phyloP scores from a whole-genome alignment of 2,113 vertebrate genomes.

The Corythornis cristatus region DNA sequence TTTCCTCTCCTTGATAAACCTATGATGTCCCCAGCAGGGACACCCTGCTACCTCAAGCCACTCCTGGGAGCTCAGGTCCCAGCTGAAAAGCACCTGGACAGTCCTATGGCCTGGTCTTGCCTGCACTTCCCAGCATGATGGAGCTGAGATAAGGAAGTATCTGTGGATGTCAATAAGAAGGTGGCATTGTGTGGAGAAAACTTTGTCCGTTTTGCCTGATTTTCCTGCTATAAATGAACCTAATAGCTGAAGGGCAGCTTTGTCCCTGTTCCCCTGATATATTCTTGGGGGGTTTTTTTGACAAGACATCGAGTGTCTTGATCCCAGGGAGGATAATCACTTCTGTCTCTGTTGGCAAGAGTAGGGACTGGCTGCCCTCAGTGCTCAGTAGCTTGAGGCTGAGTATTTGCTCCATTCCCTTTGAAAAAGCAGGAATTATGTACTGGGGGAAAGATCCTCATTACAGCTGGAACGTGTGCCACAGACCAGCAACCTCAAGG shows the following conservation, averaged over 20 bases:
- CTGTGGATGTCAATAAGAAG: not conserved
- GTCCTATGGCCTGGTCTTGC: not conserved
- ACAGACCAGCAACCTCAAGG: not conserved
- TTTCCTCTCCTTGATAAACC: not conserved
- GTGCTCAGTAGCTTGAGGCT: constrained; percentile 57
- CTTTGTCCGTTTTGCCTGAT: not conserved
- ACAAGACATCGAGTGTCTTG: constrained; percentile 44
- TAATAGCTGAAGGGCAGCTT: constrained; percentile 12
- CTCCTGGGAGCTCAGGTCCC: not conserved
- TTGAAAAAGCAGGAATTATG: constrained; percentile 34
- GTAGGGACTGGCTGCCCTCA: constrained; percentile 45
- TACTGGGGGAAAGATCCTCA: constrained; percentile 35
- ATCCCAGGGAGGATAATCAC: constrained; percentile 10
- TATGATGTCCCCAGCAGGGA: not conserved
- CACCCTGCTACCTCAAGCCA: not conserved
- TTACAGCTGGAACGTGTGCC: constrained; percentile 49
- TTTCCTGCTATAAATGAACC: constrained; percentile 3
- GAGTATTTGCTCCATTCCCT: constrained; percentile 44
- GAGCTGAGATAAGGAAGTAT: not conserved
- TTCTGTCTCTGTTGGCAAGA: constrained; percentile 45
- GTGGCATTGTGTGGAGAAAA: not conserved
- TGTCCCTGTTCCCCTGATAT: not conserved
- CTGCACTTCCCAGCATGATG: not conserved
- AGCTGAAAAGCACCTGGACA: not conserved
- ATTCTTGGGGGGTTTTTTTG: constrained; percentile 21